A percentile compares a stretch with the other conserved stretches of the same genome.
Evolutionary conservation across 2,797 vertebrate genomes (phyloP).

Genomic region (Okamejei kenojei): DNA sequence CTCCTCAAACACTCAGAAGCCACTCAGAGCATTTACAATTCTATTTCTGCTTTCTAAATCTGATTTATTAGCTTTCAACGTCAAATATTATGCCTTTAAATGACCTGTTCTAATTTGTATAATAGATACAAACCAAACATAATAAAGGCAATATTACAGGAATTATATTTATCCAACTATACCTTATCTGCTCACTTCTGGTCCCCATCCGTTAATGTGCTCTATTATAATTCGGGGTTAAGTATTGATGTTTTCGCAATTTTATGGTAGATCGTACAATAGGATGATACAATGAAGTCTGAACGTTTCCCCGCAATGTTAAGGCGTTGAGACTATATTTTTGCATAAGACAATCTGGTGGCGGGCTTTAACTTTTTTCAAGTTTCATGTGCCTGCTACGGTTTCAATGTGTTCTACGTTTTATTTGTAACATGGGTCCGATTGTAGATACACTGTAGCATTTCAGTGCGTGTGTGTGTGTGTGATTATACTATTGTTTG

Average conservation of each 20-base stretch:
- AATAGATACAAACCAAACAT: slow-evolving; percentile 54
- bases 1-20: slow-evolving; percentile 47
- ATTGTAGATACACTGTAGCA: neutral
- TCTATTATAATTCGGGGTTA: slow-evolving; percentile 27
- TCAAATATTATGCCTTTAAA: slow-evolving; percentile 66
- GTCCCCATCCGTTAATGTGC: slow-evolving; percentile 13
- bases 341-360: neutral
- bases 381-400: neutral
- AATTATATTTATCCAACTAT: slow-evolving; percentile 61
- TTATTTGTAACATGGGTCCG: neutral
- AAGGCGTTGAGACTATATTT: neutral
- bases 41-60: slow-evolving; percentile 64
- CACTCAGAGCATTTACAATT: slow-evolving; percentile 58
- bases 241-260: slow-evolving; percentile 16
- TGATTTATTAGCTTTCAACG: slow-evolving; percentile 66
- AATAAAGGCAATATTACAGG: slow-evolving; percentile 55
- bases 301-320: neutral
- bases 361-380: neutral
- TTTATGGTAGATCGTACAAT: neutral
- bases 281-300: neutral
- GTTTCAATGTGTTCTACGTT: neutral
- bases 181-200: slow-evolving; percentile 45
- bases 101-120: slow-evolving; percentile 62
- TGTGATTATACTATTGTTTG: too few relatives aligned
- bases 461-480: too few relatives aligned